Percentiles rank a stretch among this genome's conserved stretches.
phyloP scores from a whole-genome alignment of 2,888 invertebrate species.

The Zygogramma bicolorata region DNA sequence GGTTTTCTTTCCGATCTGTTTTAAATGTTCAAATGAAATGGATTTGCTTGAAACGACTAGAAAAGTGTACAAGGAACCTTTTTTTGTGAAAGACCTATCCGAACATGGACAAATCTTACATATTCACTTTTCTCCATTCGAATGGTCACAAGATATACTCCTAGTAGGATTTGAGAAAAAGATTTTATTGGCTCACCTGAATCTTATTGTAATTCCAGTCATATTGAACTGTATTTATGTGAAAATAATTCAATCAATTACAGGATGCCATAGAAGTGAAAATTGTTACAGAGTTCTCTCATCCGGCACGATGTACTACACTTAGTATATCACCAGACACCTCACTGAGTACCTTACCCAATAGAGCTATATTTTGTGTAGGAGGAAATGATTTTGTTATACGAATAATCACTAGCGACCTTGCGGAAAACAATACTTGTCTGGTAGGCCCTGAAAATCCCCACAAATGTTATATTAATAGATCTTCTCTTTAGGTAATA shows the following conservation, averaged over 20 bases:
- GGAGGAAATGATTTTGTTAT: conserved; percentile 72
- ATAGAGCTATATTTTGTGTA: conserved; percentile 69
- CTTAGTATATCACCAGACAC: conserved; percentile 75
- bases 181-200: conserved; percentile 71
- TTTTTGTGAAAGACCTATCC: conserved; percentile 67
- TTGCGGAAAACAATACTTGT: conserved; percentile 67
- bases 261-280: conserved; percentile 70
- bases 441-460: conserved; percentile 62
- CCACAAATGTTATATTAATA: not conserved
- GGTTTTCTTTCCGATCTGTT: not conserved
- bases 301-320: conserved; percentile 70
- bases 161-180: conserved; percentile 72
- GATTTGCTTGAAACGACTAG: conserved; percentile 47
- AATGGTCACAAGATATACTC: conserved; percentile 75
- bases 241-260: conserved; percentile 32
- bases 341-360: conserved; percentile 71
- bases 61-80: conserved; percentile 50
- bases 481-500: conserved; percentile 65
- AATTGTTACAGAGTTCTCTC: conserved; percentile 70
- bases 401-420: conserved; percentile 70
- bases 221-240: not conserved
- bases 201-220: conserved; percentile 62
- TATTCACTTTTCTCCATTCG: conserved; percentile 74
- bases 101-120: conserved; percentile 69
- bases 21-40: conserved; percentile 3